Percentiles rank a stretch among this genome's conserved stretches.
These are phyloP conservation scores for Masticophis lateralis DNA, from an alignment of 2,797 vertebrate genomes.

Conservation along the genomic window DNA sequence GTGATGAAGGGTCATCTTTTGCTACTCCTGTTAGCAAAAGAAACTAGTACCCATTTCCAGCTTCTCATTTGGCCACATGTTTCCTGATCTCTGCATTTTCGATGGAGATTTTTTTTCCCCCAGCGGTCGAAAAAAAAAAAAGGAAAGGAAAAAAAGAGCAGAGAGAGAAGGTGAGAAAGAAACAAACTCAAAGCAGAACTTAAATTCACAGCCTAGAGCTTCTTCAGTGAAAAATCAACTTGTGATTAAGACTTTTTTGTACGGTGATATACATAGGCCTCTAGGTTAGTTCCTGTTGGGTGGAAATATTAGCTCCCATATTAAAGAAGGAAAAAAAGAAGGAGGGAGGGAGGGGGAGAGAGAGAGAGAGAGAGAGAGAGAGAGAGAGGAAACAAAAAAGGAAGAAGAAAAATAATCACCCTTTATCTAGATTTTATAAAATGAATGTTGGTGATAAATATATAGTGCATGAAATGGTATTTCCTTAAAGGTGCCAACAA, in stretches of 20 bases:
- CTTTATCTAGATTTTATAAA: constrained; percentile 19
- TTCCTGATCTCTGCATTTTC: background rate
- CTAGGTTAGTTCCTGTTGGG: constrained; percentile 16
- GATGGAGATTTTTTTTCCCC: background rate
- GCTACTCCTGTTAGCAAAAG: background rate
- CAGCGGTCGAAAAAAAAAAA: background rate
- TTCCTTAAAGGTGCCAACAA: constrained; percentile 26
- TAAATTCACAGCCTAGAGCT: background rate
- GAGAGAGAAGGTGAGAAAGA: background rate
- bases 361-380: too few relatives aligned
- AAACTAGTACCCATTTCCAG: background rate
- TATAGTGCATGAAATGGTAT: constrained; percentile 20
- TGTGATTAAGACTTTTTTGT: constrained; percentile 21
- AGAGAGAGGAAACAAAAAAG: background rate
- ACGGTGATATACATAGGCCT: constrained; percentile 14
- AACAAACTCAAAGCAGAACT: constrained; percentile 24
- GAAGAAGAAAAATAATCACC: constrained; percentile 37
- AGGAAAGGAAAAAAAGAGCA: background rate
- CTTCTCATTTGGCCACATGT: background rate
- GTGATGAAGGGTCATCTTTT: background rate
- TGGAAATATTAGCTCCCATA: constrained; percentile 22
- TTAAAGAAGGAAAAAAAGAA: background rate
- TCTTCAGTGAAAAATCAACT: constrained; percentile 38
- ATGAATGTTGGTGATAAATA: constrained; percentile 34
- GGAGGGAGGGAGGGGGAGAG: background rate